Base-by-base conservation (phyloP, 2,797 vertebrate genomes). In the Cheirogaleus major region DNA sequence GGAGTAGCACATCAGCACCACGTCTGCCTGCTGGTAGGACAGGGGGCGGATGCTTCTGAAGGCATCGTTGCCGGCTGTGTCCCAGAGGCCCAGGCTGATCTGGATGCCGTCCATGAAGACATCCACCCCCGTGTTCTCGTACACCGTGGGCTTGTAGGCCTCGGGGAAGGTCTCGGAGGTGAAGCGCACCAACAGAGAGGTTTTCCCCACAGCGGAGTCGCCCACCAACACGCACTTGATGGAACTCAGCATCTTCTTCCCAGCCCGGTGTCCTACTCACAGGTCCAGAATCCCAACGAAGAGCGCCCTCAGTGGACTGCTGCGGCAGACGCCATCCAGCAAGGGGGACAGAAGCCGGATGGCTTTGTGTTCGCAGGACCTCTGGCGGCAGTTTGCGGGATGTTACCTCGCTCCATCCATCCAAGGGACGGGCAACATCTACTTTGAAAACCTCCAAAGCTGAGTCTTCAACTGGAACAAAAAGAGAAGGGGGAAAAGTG, bases 171-270 rank as follows among this genome's bases (percentile, higher is more conserved):
- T 99, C 98, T 99, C 99, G 0, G 99, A 99, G 52, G 99, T 99
- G 98, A 99, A 99, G 94, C 99, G 99, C 59, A 99, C 99, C 97
- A 99, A 97, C 41, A 99, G 98, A 2, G 99, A 99, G 0, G 99
- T 99, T 98, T 99, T 99, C 8, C 99, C 99, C 55, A 99, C 99
- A 0, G 99, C 99, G 0, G 99, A 99, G 98, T 99, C 99, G 32
- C 99, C 99, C 4, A 99, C 99, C 96, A 99, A 97, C 65, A 99
- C 99, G 0, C 99, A 99, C 97, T 99, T 99, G 95, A 99, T 97
- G 1, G 99, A 99, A 95, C 99, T 99, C 97, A 99, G 87, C 99
- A 99, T 99, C 96, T 98, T 99, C 96, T 98, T 98, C 2, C 76
- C 87, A 48, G 95, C 32, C 43, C 43, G 0, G 18, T 65, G 67